phyloP scores from a whole-genome alignment of 92 coral and sea anemone genomes.

The Desmophyllum pertusum region DNA sequence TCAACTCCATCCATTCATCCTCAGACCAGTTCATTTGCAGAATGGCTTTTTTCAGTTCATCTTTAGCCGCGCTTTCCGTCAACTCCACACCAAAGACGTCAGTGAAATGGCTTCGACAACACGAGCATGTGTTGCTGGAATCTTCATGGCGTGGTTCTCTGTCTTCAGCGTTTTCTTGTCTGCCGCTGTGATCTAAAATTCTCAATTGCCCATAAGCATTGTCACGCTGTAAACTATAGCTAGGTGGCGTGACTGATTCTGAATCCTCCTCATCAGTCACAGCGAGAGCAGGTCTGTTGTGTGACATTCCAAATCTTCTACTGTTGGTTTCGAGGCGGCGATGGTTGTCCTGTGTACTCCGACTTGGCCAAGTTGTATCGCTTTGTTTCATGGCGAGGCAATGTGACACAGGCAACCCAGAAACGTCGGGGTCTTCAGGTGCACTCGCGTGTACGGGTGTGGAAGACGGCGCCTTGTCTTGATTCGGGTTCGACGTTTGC shows the following conservation, averaged over 20 bases:
- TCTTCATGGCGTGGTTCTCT: background rate
- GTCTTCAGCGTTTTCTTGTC: background rate
- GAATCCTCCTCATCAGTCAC: background rate
- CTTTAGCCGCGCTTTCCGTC: constrained; percentile 6
- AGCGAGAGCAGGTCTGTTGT: background rate
- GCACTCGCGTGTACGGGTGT: background rate
- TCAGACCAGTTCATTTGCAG: constrained; percentile 24
- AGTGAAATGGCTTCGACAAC: background rate
- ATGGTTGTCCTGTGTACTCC: background rate
- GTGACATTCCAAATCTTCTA: background rate
- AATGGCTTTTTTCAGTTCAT: constrained; percentile 7
- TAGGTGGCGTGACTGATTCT: background rate
- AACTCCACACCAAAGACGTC: background rate
- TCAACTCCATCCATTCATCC: constrained; percentile 39
- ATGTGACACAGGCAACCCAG: background rate
- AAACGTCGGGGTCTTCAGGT: background rate
- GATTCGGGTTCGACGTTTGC: background rate
- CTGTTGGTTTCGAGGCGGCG: background rate
- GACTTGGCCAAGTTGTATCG: background rate
- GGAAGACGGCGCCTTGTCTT: background rate
- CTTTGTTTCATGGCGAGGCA: background rate
- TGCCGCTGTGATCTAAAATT: too few species aligned
- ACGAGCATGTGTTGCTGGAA: background rate
- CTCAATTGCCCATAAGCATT: background rate
- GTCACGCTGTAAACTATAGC: background rate